Evolutionary conservation across 2,888 invertebrate species (phyloP).

Genomic region (Blastobasis lacticolella): DNA sequence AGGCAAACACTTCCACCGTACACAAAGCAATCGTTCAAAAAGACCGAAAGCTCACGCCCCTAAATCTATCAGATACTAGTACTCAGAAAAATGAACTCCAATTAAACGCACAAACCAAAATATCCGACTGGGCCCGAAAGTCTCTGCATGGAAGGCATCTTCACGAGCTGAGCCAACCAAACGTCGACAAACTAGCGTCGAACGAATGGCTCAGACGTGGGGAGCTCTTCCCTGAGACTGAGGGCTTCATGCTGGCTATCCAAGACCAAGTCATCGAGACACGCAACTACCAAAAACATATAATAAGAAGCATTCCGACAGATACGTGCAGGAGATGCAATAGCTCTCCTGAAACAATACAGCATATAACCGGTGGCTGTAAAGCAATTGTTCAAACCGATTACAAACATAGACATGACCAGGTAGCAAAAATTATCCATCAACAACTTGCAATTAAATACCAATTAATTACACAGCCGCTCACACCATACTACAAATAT

Average conservation of each 20-base stretch:
- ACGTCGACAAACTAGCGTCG: slow-evolving; percentile 12
- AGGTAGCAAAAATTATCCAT: slow-evolving; percentile 9
- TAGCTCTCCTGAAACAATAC: slow-evolving; percentile 3
- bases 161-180: slow-evolving; percentile 3
- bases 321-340: slow-evolving; percentile 1
- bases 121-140: slow-evolving; percentile 2
- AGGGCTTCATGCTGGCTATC: slow-evolving; percentile 9
- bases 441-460: slow-evolving; percentile 8
- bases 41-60: not conserved
- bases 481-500: slow-evolving; percentile 9
- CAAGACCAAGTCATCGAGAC: slow-evolving; percentile 8
- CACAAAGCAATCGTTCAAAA: not conserved
- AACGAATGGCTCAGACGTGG: slow-evolving; percentile 9
- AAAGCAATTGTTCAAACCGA: slow-evolving; percentile 4
- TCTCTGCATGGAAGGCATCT: slow-evolving; percentile 7
- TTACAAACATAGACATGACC: slow-evolving; percentile 6
- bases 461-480: not conserved
- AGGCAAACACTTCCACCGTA: not conserved
- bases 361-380: slow-evolving; percentile 9
- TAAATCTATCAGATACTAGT: not conserved
- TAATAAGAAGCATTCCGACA: not conserved
- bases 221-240: slow-evolving; percentile 5
- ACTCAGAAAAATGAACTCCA: not conserved
- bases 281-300: slow-evolving; percentile 9
- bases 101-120: not conserved